Evolutionary conservation across 1,140 invertebrate species (phyloP).

Genomic region (Drosophila simulans): DNA sequence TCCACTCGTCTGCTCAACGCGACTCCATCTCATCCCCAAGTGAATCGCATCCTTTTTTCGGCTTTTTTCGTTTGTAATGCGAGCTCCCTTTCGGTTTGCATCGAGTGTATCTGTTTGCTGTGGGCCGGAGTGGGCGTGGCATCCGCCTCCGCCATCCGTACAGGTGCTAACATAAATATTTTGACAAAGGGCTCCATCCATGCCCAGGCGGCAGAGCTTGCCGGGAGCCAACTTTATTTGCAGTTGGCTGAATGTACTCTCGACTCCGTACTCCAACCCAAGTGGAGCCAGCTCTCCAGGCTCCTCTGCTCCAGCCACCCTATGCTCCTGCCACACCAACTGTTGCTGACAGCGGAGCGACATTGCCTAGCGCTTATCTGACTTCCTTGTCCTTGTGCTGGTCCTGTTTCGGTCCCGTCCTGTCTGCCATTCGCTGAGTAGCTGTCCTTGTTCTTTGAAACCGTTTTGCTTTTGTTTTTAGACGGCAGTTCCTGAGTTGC

Average conservation of each 20-base stretch:
- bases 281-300: background rate
- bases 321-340: background rate
- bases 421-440: slow-evolving; percentile 5
- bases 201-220: background rate
- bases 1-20: slow-evolving; percentile 1
- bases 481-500: slow-evolving; percentile 8
- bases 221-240: slow-evolving; percentile 52
- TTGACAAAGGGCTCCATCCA: slow-evolving; percentile 59
- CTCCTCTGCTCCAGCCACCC: background rate
- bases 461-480: slow-evolving; percentile 45
- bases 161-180: slow-evolving; percentile 81
- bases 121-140: slow-evolving; percentile 5
- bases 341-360: slow-evolving; percentile 26
- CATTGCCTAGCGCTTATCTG: slow-evolving; percentile 56
- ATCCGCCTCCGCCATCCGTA: slow-evolving; percentile 7
- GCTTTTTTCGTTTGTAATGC: slow-evolving; percentile 42
- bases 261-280: background rate
- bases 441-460: slow-evolving; percentile 2
- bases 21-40: background rate
- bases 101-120: background rate
- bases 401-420: background rate
- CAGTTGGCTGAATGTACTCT: slow-evolving; percentile 52
- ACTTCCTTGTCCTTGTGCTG: slow-evolving; percentile 51
- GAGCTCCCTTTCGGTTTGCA: slow-evolving; percentile 4
- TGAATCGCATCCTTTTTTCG: background rate